phyloP scores from a whole-genome alignment of 2,797 vertebrate genomes.

The Tokudaia muenninki region DNA sequence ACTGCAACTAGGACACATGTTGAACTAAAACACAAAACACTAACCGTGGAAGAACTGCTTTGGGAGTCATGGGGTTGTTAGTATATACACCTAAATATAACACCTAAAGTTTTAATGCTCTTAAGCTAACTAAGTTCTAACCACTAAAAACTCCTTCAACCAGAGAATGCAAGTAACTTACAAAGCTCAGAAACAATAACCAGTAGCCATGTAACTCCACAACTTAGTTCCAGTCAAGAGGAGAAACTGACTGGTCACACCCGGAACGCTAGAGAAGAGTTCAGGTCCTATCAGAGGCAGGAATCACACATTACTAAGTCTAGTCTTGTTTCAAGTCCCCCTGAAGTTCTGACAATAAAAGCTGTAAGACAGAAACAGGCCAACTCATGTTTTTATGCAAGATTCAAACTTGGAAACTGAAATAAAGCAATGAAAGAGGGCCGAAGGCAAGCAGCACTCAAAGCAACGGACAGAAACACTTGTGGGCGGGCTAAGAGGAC shows the following conservation, averaged over 20 bases:
- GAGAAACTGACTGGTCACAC: conserved; percentile 23
- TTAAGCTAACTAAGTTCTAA: conserved; percentile 3
- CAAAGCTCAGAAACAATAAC: conserved; percentile 41
- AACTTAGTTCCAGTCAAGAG: neutral
- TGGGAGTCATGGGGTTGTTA: neutral
- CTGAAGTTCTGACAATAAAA: neutral
- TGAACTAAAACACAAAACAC: neutral
- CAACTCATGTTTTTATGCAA: neutral
- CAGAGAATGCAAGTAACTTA: conserved; percentile 8
- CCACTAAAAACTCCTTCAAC: conserved; percentile 1
- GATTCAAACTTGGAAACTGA: conserved; percentile 39
- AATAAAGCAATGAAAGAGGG: neutral
- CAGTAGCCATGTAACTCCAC: neutral
- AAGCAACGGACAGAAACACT: neutral
- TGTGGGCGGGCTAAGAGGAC: neutral
- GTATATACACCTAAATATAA: neutral
- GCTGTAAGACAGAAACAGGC: neutral
- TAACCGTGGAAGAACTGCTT: neutral
- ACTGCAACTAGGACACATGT: neutral
- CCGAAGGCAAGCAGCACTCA: neutral
- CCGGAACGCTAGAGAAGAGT: neutral
- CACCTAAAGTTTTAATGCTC: neutral
- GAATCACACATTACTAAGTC: neutral
- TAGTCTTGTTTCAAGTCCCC: neutral
- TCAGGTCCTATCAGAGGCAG: neutral